Evolutionary conservation across 2,113 vertebrate species (phyloP), one percentile per base, ranked within the genome.

Genomic region (Centropus unirufus): DNA sequence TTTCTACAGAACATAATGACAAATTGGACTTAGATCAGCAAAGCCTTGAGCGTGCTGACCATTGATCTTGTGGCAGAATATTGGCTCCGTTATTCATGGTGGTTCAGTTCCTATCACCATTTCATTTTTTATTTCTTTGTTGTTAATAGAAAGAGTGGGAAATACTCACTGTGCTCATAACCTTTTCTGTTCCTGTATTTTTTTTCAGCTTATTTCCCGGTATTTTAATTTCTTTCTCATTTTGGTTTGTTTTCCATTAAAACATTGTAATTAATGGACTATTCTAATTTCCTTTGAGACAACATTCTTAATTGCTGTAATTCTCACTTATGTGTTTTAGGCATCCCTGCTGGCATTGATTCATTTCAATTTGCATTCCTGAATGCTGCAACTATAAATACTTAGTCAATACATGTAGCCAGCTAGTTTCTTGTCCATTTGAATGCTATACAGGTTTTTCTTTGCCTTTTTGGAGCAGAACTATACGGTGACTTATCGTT

Each of bases 241-340:
- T 75, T 93, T 95, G 75, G 39, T 95, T 93, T 79, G 92, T 97
- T 95, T 97, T 95, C 95, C 97, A 97, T 96, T 96, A 96, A 98
- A 97, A 95, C 94, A 84, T 94, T 92, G 95, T 96, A 97, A 98
- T 98, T 98, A 98, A 98, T 96, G 97, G 95, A 86, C 93, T 95
- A 16, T 89, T 93, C 95, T 98, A 92, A 98, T 97, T 98, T 98
- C 97, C 97, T 97, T 83, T 61, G 96, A 97, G 97, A 97, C 96
- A 94, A 89, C 83, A 83, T 97, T 94, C 92, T 97, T 98, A 98
- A 98, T 98, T 97, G 97, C 94, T 32, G 6, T 97, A 96, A 97
- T 98, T 97, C 97, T 98, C 97, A 93, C 95, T 96, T 95, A 90
- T 14, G 88, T 97, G 96, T 98, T 96, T 96, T 90, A 96, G 96